Conservation (phyloP, 92 coral and sea anemone species). For the Virgularia gustaviana region DNA sequence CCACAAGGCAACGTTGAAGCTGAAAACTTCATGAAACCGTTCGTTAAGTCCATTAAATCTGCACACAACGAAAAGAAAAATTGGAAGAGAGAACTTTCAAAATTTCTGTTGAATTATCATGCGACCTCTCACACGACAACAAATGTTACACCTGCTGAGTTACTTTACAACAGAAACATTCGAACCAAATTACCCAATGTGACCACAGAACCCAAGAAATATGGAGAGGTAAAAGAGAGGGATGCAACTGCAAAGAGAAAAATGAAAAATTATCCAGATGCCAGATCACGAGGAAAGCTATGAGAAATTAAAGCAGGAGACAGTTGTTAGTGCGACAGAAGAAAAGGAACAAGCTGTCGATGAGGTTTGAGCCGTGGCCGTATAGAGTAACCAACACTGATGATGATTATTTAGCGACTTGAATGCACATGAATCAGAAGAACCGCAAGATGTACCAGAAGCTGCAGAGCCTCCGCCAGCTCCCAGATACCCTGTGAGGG, state of each 20-base stretch:
- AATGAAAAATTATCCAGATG: constrained; percentile 8
- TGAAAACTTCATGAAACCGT: constrained; percentile 4
- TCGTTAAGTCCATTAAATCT: background rate
- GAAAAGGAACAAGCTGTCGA: background rate
- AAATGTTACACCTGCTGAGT: constrained; percentile 2
- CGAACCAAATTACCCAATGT: background rate
- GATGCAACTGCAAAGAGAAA: constrained; percentile 1
- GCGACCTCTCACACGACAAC: constrained; percentile 17
- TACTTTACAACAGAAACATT: background rate
- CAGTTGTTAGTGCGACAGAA: constrained; percentile 5
- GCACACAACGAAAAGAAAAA: constrained; percentile 14
- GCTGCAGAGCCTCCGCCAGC: too few species aligned
- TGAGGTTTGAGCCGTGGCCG: background rate
- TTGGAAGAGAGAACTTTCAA: constrained; percentile 1
- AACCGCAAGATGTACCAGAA: too few species aligned
- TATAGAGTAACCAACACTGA: too few species aligned
- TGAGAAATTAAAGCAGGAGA: background rate
- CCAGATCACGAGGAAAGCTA: background rate
- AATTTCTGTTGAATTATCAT: constrained; percentile 3
- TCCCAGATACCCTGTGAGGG: too few species aligned
- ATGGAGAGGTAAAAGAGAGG: background rate
- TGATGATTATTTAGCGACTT: too few species aligned
- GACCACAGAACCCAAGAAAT: too few species aligned
- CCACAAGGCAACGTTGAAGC: constrained; percentile 3
- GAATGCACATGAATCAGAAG: too few species aligned